These are phyloP conservation scores for Bostrychus sinensis DNA, from an alignment of 2,113 vertebrate genomes.

Conservation along the genomic window DNA sequence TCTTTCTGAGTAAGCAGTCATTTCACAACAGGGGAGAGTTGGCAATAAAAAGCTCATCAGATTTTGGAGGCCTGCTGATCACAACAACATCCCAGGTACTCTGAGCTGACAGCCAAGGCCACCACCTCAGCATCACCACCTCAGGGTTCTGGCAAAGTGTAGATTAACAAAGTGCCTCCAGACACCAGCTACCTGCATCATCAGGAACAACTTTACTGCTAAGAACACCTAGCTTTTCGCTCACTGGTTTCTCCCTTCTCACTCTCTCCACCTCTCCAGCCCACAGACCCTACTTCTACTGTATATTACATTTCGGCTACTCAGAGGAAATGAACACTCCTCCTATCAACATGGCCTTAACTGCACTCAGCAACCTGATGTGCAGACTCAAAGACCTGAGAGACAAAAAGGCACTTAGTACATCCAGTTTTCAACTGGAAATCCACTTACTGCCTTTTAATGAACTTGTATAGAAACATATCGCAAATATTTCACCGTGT, in stretches of 20 bases:
- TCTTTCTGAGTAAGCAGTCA: constrained; percentile 30
- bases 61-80: constrained; percentile 18
- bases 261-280: constrained; percentile 28
- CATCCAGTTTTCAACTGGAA: constrained; percentile 40
- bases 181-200: constrained; percentile 4
- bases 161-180: constrained; percentile 11
- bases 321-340: constrained; percentile 73
- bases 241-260: constrained; percentile 12
- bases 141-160: constrained; percentile 14
- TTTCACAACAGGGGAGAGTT: constrained; percentile 6
- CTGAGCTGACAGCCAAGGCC: constrained; percentile 36
- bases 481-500: neutral
- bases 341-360: constrained; percentile 48
- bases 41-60: neutral
- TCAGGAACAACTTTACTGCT: neutral
- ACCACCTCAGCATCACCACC: constrained; percentile 35
- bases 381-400: constrained; percentile 45
- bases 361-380: constrained; percentile 50
- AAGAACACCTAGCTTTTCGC: constrained; percentile 8
- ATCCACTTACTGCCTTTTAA: constrained; percentile 27
- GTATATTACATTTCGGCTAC: constrained; percentile 73
- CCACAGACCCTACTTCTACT: constrained; percentile 21
- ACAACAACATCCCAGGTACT: constrained; percentile 13
- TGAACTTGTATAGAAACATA: constrained; percentile 30
- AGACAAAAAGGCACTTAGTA: constrained; percentile 55